Evolutionary conservation across 2,113 vertebrate species (phyloP), one percentile per base, ranked within the genome.

Genomic region (Microtus oregoni): DNA sequence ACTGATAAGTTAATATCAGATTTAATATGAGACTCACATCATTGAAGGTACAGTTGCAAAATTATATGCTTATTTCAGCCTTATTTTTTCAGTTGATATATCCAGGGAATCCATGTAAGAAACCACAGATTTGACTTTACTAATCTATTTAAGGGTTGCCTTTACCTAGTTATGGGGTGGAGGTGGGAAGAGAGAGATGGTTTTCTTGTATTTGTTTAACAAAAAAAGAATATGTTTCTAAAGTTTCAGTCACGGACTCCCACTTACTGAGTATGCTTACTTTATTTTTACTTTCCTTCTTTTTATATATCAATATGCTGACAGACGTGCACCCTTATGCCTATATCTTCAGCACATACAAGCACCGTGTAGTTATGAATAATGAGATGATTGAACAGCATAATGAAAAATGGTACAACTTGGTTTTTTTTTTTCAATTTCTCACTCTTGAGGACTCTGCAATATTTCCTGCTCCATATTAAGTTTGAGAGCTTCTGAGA

Each of bases 401-500:
- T 92, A 95, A 96, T 96, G 86, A 95, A 94, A 88, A 93, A 94
- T 65, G 10, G 68, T 35, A 91, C 61, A 90, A 96, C 83, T 94
- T 30, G 93, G 95, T 44, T 83, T 95, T 95, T 52, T 52, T 78
- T 58, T 97, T 86, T 90, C 24, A 67, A 94, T 96, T 81, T 95
- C 91, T 95, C 63, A 95, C 89, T 95, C 96, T 97, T 95, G 55
- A 98, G 67, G 44, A 94, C 86, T 96, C 92, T 96, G 95, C 96
- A 95, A 72, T 94, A 97, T 97, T 97, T 98, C 89, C 89, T 96
- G 92, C 89, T 96, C 89, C 78, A 92, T 92, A 97, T 95, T 97
- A 96, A 97, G 68, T 96, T 91, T 97, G 89, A 98, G 96, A 97
- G 97, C 95, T 95, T 92, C 95, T 97, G 90, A 97, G 92, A 96